Evolutionary conservation across 2,888 invertebrate genomes (phyloP).

Genomic region (Leuctra nigra): DNA sequence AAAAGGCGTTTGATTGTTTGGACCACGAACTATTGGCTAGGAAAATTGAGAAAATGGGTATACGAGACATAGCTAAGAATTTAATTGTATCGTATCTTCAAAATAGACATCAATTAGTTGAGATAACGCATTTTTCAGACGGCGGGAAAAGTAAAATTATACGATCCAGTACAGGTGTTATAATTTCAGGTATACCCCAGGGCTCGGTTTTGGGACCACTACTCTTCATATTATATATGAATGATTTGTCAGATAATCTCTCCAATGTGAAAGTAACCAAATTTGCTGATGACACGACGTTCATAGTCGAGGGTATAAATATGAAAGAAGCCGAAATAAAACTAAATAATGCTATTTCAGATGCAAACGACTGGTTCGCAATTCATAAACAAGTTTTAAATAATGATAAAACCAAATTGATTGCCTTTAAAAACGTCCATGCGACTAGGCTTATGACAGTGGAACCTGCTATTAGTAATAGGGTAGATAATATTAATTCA

Average conservation of each 20-base stretch:
- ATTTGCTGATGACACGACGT: not conserved
- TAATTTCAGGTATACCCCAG: not conserved
- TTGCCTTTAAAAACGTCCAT: not conserved
- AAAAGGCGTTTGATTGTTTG: not conserved
- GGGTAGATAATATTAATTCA: not conserved
- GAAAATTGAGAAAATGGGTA: not conserved
- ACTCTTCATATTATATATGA: not conserved
- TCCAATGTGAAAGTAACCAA: not conserved
- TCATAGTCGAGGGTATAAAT: not conserved
- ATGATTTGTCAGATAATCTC: not conserved
- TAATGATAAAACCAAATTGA: not conserved
- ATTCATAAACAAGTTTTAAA: not conserved
- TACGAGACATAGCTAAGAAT: not conserved
- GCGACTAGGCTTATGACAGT: no score
- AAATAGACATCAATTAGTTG: not conserved
- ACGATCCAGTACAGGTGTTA: not conserved
- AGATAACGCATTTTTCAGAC: not conserved
- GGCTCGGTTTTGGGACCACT: not conserved
- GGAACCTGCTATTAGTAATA: not conserved
- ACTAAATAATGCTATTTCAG: not conserved
- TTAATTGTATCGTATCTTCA: not conserved
- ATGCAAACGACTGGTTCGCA: not conserved
- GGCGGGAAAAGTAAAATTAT: not conserved
- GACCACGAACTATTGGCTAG: not conserved
- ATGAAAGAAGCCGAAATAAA: not conserved